phyloP scores from a whole-genome alignment of 2,113 vertebrate genomes.

The Aix galericulata region DNA sequence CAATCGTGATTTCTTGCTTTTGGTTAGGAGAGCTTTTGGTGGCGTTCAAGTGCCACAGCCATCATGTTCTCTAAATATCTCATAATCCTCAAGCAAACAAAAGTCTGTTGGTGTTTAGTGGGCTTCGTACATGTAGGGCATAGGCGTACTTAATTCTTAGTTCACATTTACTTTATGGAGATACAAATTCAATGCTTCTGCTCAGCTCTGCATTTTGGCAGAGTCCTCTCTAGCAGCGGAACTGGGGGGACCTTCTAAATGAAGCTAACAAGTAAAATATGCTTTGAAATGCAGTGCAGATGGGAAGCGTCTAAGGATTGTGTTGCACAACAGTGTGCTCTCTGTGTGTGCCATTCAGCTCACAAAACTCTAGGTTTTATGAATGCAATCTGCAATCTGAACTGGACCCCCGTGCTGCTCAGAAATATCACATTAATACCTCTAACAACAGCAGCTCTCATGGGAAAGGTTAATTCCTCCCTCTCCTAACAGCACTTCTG shows the following conservation, averaged over 20 bases:
- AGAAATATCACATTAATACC: background rate
- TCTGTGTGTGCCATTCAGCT: background rate
- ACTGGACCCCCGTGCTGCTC: background rate
- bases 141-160: background rate
- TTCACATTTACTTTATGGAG: background rate
- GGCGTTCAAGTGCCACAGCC: constrained; percentile 6
- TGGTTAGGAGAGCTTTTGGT: constrained; percentile 4
- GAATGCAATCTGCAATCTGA: background rate
- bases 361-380: background rate
- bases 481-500: background rate
- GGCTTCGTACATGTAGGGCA: background rate
- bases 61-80: constrained; percentile 47
- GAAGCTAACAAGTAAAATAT: constrained; percentile 67
- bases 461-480: background rate
- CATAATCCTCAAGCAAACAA: background rate
- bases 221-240: background rate
- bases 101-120: constrained; percentile 27
- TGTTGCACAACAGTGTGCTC: constrained; percentile 30
- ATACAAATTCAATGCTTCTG: background rate
- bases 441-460: background rate
- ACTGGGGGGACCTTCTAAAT: constrained; percentile 39
- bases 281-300: constrained; percentile 65
- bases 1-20: background rate
- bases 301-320: constrained; percentile 36
- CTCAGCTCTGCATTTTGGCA: constrained; percentile 42